A percentile compares a stretch with the other conserved stretches of the same genome.
phyloP scores from a whole-genome alignment of 2,888 invertebrate species.

The Encarsia formosa region DNA sequence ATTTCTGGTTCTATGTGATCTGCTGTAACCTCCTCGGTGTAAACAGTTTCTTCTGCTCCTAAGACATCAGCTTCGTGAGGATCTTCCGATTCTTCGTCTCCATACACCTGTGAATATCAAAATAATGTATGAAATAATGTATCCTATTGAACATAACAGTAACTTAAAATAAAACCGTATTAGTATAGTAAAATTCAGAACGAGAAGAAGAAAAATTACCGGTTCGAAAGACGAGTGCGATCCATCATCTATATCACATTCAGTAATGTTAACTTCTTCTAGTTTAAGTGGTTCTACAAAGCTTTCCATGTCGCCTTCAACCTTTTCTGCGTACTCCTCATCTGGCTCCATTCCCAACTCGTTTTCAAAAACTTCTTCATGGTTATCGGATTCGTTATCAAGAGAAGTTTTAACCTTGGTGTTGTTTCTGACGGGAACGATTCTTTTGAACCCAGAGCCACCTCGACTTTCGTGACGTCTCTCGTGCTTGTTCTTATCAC shows the following conservation, averaged over 20 bases:
- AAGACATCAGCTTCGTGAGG: constrained; percentile 44
- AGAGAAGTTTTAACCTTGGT: constrained; percentile 32
- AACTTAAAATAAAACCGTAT: background rate
- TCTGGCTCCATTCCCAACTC: constrained; percentile 25
- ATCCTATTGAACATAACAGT: background rate
- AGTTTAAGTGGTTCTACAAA: constrained; percentile 27
- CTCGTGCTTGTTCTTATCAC: constrained; percentile 49
- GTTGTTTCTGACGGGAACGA: constrained; percentile 42
- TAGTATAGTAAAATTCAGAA: too few species aligned
- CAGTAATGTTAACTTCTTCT: too few species aligned
- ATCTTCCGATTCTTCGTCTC: constrained; percentile 44
- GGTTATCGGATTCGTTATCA: background rate
- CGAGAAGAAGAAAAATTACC: too few species aligned
- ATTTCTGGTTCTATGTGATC: constrained; percentile 44
- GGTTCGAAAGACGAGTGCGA: constrained; percentile 36
- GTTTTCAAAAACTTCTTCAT: constrained; percentile 11
- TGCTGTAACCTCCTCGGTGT: constrained; percentile 48
- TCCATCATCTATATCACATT: constrained; percentile 32
- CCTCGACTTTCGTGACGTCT: constrained; percentile 47
- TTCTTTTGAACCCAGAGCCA: constrained; percentile 48
- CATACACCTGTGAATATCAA: constrained; percentile 39
- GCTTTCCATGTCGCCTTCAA: constrained; percentile 11
- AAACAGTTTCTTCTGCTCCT: constrained; percentile 46
- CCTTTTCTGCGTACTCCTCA: constrained; percentile 29
- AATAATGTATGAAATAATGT: background rate